Evolutionary conservation across 2,797 vertebrate species (phyloP).

Genomic region (Lophius americanus): DNA sequence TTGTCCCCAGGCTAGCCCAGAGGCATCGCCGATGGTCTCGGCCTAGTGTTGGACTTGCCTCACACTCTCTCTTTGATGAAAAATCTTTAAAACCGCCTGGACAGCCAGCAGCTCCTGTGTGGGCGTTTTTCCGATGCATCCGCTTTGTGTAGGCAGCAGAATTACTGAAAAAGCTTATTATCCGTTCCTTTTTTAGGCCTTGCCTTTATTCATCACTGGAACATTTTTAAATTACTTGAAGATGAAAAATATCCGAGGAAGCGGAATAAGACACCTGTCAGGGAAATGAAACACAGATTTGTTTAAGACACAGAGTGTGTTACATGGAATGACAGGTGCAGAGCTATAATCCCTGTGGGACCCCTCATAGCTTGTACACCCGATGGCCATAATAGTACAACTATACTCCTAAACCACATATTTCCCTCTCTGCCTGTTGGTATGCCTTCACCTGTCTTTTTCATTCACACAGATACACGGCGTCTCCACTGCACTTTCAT

Average conservation of each 20-base stretch:
- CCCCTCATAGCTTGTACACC: constrained; percentile 45
- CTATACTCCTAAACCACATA: constrained; percentile 32
- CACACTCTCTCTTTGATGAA: constrained; percentile 26
- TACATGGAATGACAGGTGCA: constrained; percentile 55
- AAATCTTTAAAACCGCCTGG: constrained; percentile 32
- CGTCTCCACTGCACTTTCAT: constrained; percentile 32
- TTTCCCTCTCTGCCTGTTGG: constrained; percentile 30
- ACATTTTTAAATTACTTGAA: neutral
- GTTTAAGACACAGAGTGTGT: constrained; percentile 51
- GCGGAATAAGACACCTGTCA: neutral
- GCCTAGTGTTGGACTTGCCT: constrained; percentile 35
- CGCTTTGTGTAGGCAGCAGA: constrained; percentile 42
- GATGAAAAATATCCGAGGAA: constrained; percentile 6
- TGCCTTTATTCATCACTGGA: neutral
- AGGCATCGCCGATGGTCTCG: constrained; percentile 43
- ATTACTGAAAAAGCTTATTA: constrained; percentile 35
- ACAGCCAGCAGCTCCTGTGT: constrained; percentile 27
- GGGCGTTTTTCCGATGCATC: constrained; percentile 23
- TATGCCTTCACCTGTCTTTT: constrained; percentile 9
- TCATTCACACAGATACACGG: constrained; percentile 4
- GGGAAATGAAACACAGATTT: constrained; percentile 29
- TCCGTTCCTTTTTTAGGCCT: constrained; percentile 24
- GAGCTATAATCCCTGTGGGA: constrained; percentile 67
- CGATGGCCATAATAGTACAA: constrained; percentile 41
- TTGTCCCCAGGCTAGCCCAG: constrained; percentile 49